phyloP scores from a whole-genome alignment of 2,797 vertebrate species.

The Galaxias olidus region DNA sequence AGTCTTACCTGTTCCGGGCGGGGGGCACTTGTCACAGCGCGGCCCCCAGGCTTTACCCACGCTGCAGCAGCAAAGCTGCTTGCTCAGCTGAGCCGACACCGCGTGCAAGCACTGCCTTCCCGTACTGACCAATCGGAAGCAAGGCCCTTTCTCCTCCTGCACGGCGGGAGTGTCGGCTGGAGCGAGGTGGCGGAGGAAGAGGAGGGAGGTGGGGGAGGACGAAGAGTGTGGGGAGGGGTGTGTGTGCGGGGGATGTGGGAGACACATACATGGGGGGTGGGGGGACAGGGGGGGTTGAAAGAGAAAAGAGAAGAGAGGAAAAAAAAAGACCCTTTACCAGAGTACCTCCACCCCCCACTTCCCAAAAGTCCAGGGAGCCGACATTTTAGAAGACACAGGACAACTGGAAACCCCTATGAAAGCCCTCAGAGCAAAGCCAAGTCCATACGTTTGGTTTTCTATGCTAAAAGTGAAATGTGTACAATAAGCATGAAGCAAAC shows the following conservation, averaged over 20 bases:
- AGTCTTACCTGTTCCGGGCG: constrained; percentile 93
- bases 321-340: constrained; percentile 67
- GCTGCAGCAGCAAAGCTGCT: constrained; percentile 99
- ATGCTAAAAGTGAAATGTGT: neutral
- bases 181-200: constrained; percentile 45
- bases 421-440: neutral
- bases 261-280: constrained; percentile 50
- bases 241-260: no score
- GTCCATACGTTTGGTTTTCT: constrained; percentile 15
- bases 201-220: constrained; percentile 41
- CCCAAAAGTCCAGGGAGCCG: constrained; percentile 5
- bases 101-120: constrained; percentile 95
- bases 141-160: constrained; percentile 94
- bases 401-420: constrained; percentile 9
- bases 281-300: constrained; percentile 39
- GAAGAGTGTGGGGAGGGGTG: constrained; percentile 43
- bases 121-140: constrained; percentile 92
- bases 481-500: constrained; percentile 13
- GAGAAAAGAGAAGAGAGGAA: constrained; percentile 46
- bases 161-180: constrained; percentile 85
- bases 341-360: constrained; percentile 30
- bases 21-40: constrained; percentile 92
- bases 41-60: constrained; percentile 99
- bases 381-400: constrained; percentile 18
- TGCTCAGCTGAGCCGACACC: constrained; percentile 94